Evolutionary conservation across 2,113 vertebrate species (phyloP).

Genomic region (Bucco capensis): DNA sequence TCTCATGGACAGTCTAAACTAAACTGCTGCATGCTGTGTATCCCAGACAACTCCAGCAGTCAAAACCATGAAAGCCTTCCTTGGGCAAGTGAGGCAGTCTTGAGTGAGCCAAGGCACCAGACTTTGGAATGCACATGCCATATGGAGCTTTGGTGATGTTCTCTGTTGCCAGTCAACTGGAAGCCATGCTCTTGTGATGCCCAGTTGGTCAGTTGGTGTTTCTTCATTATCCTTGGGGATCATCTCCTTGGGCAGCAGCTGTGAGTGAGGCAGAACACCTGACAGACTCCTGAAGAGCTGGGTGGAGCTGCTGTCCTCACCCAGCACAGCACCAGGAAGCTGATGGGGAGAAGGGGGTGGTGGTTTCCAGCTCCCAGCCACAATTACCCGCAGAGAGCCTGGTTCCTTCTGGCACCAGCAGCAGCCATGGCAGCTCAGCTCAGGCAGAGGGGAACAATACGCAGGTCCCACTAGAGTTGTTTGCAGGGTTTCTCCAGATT

Average conservation of each 20-base stretch:
- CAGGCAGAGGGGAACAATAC: not conserved
- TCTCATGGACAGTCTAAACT: not conserved
- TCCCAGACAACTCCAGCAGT: not conserved
- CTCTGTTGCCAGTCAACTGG: not conserved
- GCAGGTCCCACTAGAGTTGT: not conserved
- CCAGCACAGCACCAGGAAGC: not conserved
- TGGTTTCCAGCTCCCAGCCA: no score
- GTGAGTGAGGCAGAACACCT: not conserved
- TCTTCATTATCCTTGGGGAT: not conserved
- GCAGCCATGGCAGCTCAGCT: not conserved
- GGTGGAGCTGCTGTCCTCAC: not conserved
- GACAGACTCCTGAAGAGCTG: accelerated
- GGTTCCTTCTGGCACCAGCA: not conserved
- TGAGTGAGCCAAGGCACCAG: not conserved
- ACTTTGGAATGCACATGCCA: not conserved
- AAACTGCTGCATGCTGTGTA: not conserved
- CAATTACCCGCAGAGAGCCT: accelerated
- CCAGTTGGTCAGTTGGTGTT: no score
- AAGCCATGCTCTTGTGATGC: accelerated
- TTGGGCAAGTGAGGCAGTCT: not conserved
- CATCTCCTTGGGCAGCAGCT: not conserved
- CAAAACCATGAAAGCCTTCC: not conserved
- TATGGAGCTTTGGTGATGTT: not conserved
- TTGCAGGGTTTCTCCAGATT: not conserved
- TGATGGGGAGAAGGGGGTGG: not conserved